Evolutionary conservation across 2,888 invertebrate genomes (phyloP).

Genomic region (Hydriomena furcata): DNA sequence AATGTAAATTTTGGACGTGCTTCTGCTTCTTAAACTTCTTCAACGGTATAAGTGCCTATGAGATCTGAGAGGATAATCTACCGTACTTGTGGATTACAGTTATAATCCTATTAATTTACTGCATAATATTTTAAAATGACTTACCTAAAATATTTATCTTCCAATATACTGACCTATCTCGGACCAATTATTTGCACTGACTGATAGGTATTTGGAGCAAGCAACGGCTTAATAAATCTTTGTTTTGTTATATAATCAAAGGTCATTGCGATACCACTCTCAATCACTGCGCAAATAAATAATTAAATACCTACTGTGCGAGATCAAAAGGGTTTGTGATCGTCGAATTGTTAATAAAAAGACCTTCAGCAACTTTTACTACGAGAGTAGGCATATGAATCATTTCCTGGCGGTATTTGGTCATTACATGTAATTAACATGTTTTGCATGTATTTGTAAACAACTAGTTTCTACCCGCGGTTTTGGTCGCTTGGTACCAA

Average conservation of each 20-base stretch:
- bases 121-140: not conserved
- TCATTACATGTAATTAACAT: no score
- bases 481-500: no score
- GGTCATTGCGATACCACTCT: conserved; percentile 46
- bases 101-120: no score
- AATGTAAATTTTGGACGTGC: no score
- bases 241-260: conserved; percentile 41
- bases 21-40: no score
- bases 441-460: no score
- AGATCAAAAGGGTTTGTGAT: conserved; percentile 22
- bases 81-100: no score
- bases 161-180: conserved; percentile 37
- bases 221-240: conserved; percentile 40
- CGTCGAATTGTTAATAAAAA: conserved; percentile 15
- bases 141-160: conserved; percentile 16
- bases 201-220: conserved; percentile 49
- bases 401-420: conserved; percentile 6
- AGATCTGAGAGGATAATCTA: no score
- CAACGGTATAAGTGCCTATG: no score
- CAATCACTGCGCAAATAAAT: conserved; percentile 28
- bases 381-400: not conserved
- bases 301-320: conserved; percentile 19
- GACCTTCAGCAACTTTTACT: conserved; percentile 20
- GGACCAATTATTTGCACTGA: conserved; percentile 47
- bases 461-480: no score